phyloP scores from a whole-genome alignment of 2,888 invertebrate species.

The Meliscaeva auricollis region DNA sequence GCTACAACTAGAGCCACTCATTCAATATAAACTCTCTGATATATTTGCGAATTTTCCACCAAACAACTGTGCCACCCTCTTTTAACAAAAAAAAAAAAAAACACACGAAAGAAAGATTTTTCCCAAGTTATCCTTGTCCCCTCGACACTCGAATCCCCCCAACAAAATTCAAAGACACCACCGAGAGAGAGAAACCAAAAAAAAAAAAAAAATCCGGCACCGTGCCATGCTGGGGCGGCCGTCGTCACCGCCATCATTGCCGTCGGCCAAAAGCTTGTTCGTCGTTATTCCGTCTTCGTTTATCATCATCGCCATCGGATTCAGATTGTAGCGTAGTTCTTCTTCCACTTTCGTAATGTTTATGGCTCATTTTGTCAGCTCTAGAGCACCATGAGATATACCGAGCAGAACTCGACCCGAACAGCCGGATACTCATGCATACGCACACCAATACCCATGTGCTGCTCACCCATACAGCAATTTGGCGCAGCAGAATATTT shows the following conservation, averaged over 20 bases:
- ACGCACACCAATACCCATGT: conserved; percentile 51
- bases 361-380: conserved; percentile 72
- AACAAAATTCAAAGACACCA: background rate
- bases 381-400: too few species aligned
- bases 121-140: background rate
- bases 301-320: conserved; percentile 58
- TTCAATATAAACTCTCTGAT: conserved; percentile 45
- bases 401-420: conserved; percentile 44
- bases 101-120: background rate
- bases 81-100: conserved; percentile 23
- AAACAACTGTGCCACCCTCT: conserved; percentile 15
- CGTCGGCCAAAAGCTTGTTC: conserved; percentile 29
- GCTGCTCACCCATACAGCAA: conserved; percentile 63
- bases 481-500: conserved; percentile 70
- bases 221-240: background rate
- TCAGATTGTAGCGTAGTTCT: conserved; percentile 51
- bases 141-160: too few species aligned
- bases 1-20: conserved; percentile 47
- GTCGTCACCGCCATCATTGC: background rate
- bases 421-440: conserved; percentile 38
- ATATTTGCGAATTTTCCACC: conserved; percentile 42
- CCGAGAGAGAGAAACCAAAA: conserved; percentile 13
- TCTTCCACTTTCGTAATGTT: conserved; percentile 72
- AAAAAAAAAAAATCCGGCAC: conserved; percentile 46
- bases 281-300: conserved; percentile 58